These are phyloP conservation scores for Meandrusa payeni DNA, from an alignment of 2,888 invertebrate genomes.

Conservation along the genomic window DNA sequence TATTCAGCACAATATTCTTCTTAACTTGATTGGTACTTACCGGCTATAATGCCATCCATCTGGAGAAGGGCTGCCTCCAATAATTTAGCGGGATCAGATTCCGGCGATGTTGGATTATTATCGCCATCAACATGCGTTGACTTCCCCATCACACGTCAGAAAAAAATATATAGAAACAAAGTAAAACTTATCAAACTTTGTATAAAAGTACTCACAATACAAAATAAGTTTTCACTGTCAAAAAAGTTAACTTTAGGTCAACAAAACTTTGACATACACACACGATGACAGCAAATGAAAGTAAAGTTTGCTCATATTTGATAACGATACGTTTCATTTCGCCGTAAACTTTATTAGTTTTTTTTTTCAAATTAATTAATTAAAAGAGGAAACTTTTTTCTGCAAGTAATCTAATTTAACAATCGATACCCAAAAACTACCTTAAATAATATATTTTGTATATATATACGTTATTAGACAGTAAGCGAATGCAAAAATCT, in stretches of 20 bases:
- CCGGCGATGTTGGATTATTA: constrained; percentile 77
- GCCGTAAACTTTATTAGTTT: constrained; percentile 3
- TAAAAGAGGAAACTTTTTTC: no score
- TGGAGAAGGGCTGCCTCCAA: constrained; percentile 92
- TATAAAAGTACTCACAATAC: constrained; percentile 24
- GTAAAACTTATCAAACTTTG: constrained; percentile 16
- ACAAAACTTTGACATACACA: constrained; percentile 55
- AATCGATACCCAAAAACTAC: no score
- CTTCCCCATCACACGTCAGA: constrained; percentile 65
- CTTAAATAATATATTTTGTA: no score
- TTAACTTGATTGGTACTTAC: constrained; percentile 59
- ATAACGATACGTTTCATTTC: constrained; percentile 14
- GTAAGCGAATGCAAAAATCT: no score
- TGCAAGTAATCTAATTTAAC: no score
- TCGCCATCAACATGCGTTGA: constrained; percentile 72
- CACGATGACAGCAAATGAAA: constrained; percentile 22
- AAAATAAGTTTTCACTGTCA: constrained; percentile 27
- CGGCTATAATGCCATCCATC: constrained; percentile 94
- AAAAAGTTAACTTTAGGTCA: constrained; percentile 60
- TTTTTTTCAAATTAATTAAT: no score
- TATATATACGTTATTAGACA: no score
- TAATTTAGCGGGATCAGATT: constrained; percentile 92
- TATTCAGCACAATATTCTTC: constrained; percentile 7
- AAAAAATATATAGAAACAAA: constrained; percentile 13
- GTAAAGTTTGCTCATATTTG: constrained; percentile 17